A percentile compares a stretch with the other conserved stretches of the same genome.
These are phyloP conservation scores for Aphaenogaster ashmeadi DNA, from an alignment of 1,140 invertebrate genomes.

Conservation along the genomic window DNA sequence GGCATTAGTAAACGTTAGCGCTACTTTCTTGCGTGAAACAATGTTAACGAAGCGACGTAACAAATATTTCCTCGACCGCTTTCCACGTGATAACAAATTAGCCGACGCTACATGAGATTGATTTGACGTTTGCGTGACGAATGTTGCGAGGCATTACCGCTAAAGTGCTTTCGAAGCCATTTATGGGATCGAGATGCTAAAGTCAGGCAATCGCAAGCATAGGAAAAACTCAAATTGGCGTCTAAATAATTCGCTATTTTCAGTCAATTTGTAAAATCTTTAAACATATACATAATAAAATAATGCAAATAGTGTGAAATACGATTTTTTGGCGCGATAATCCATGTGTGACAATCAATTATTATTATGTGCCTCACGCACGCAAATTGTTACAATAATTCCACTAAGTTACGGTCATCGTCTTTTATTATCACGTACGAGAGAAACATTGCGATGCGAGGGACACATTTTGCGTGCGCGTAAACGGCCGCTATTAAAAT, in stretches of 20 bases:
- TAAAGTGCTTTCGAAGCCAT: constrained; percentile 30
- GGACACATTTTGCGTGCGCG: constrained; percentile 16
- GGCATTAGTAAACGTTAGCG: constrained; percentile 23
- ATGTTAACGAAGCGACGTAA: constrained; percentile 51
- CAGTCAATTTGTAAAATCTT: not conserved
- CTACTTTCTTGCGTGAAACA: constrained; percentile 46
- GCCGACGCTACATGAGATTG: constrained; percentile 38
- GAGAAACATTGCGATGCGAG: constrained; percentile 39
- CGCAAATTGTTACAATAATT: constrained; percentile 16
- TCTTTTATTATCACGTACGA: constrained; percentile 62
- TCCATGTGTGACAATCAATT: not conserved
- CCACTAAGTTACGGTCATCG: constrained; percentile 18
- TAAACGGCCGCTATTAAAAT: constrained; percentile 67
- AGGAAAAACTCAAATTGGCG: not conserved
- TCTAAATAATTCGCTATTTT: constrained; percentile 1
- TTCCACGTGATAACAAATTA: constrained; percentile 54
- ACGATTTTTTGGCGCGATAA: not conserved
- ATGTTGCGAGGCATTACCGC: constrained; percentile 38
- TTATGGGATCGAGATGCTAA: constrained; percentile 21
- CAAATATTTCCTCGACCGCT: constrained; percentile 41
- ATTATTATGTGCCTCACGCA: not conserved
- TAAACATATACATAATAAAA: not conserved
- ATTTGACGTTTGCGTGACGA: constrained; percentile 58
- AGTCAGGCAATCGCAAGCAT: not conserved
- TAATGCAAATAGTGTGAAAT: not conserved